Conservation (phyloP, 1,140 invertebrate species). For the Zaprionus ornatus region DNA sequence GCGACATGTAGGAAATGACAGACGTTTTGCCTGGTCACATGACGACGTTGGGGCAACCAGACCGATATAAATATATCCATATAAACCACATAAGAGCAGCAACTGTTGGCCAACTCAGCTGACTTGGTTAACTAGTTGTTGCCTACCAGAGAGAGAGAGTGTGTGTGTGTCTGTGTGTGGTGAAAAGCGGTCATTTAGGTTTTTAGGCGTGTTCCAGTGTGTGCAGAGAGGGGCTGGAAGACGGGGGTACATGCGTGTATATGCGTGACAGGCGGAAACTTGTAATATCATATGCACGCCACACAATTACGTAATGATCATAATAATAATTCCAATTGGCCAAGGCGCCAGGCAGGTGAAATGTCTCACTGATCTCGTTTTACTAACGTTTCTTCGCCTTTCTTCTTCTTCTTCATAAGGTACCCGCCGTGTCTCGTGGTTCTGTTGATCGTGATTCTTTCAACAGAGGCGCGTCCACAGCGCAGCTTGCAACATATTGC, state of each 20-base stretch:
- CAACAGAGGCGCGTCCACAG: constrained; percentile 51
- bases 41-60: constrained; percentile 31
- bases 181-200: constrained; percentile 78
- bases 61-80: constrained; percentile 8
- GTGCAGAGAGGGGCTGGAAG: not conserved
- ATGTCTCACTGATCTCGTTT: constrained; percentile 10
- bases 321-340: constrained; percentile 43
- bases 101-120: constrained; percentile 58
- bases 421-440: constrained; percentile 41
- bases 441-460: constrained; percentile 6
- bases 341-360: constrained; percentile 19
- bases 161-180: constrained; percentile 32
- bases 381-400: constrained; percentile 3
- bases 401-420: constrained; percentile 31
- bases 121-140: constrained; percentile 65
- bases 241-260: constrained; percentile 42
- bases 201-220: constrained; percentile 36
- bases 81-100: constrained; percentile 20
- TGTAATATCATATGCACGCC: constrained; percentile 75
- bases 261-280: constrained; percentile 80
- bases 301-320: constrained; percentile 78
- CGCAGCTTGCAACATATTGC: constrained; percentile 77
- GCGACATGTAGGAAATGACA: constrained; percentile 78
- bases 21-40: constrained; percentile 53
- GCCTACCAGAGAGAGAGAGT: constrained; percentile 26